Conservation (phyloP, 2,113 vertebrate species). For the Columbina picui region DNA sequence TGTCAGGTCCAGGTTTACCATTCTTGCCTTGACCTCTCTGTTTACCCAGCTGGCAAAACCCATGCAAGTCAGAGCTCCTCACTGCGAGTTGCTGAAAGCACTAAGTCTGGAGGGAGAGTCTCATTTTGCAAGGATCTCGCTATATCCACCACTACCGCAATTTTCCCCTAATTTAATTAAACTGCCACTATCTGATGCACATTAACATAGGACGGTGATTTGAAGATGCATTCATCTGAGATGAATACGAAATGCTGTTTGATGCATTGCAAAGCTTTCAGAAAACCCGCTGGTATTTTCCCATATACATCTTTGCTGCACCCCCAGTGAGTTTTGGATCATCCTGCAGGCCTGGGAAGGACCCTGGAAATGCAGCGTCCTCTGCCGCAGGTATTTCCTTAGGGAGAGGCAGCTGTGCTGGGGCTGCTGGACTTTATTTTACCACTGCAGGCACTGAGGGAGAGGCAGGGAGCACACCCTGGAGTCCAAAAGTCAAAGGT, state of each 20-base stretch:
- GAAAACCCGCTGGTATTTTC: not conserved
- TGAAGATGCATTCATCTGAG: not conserved
- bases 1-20: not conserved
- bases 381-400: not conserved
- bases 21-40: not conserved
- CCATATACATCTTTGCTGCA: not conserved
- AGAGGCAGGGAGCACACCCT: not conserved
- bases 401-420: not conserved
- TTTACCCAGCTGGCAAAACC: not conserved
- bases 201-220: not conserved
- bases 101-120: not conserved
- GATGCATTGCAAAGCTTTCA: not conserved
- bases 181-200: not conserved
- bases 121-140: not conserved
- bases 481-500: not conserved
- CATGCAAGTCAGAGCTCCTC: not conserved
- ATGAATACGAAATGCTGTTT: not conserved
- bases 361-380: not conserved
- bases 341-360: not conserved
- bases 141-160: not conserved
- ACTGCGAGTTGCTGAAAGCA: not conserved
- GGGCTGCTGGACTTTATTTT: not conserved
- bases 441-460: not conserved
- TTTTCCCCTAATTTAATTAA: not conserved
- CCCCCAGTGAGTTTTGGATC: not conserved